phyloP scores from a whole-genome alignment of 30 jellyfish, hydroid and myxozoan genomes.

The Aurelia aurita region DNA sequence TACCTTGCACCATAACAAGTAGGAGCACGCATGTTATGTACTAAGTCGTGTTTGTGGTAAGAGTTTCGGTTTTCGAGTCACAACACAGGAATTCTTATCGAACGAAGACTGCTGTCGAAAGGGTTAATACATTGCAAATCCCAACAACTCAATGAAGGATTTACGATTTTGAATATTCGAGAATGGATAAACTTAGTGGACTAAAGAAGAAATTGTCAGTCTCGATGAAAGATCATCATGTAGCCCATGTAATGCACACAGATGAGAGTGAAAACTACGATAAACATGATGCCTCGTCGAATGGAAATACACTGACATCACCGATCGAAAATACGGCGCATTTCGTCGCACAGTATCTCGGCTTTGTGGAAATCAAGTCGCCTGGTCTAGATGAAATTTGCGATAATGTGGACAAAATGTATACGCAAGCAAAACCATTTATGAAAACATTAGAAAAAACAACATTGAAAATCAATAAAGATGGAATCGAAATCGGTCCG shows the following conservation, averaged over 20 bases:
- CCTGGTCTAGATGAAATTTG: constrained; percentile 94
- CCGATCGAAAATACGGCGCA: constrained; percentile 29
- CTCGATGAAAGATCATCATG: constrained; percentile 44
- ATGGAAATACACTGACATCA: constrained; percentile 44
- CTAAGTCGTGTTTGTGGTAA: constrained; percentile 50
- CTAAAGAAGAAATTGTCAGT: constrained; percentile 62
- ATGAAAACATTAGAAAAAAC: constrained; percentile 78
- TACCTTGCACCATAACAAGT: constrained; percentile 7
- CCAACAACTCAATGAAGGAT: constrained; percentile 50
- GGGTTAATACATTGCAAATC: constrained; percentile 51
- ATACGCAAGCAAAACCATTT: constrained; percentile 80
- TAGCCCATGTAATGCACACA: background rate
- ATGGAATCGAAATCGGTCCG: constrained; percentile 86
- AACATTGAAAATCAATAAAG: constrained; percentile 50
- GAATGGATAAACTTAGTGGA: constrained; percentile 56
- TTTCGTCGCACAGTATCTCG: constrained; percentile 75
- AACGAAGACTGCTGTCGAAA: constrained; percentile 9
- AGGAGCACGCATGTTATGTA: constrained; percentile 50
- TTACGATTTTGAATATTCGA: constrained; percentile 48
- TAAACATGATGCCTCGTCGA: constrained; percentile 10
- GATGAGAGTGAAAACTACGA: constrained; percentile 20
- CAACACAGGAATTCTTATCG: constrained; percentile 40
- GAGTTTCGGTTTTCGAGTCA: constrained; percentile 42
- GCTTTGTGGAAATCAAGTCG: constrained; percentile 79
- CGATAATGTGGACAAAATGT: constrained; percentile 85